Percentiles rank a stretch among this genome's conserved stretches.
phyloP scores from a whole-genome alignment of 1,140 invertebrate species.

The Papilio machaon region DNA sequence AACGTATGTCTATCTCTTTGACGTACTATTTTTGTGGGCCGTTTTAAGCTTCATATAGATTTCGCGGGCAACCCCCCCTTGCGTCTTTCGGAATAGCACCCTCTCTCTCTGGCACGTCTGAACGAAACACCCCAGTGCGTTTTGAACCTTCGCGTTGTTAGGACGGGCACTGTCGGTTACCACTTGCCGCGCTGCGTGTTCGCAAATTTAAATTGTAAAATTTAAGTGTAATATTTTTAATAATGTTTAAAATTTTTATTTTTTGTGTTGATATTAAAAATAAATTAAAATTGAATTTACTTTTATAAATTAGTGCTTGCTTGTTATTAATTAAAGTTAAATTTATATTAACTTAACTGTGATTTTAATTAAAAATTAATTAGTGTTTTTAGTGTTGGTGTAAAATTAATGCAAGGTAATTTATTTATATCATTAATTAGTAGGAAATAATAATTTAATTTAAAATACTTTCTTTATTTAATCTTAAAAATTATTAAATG shows the following conservation, averaged over 20 bases:
- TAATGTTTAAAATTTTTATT: neutral
- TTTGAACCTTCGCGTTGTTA: slow-evolving; percentile 50
- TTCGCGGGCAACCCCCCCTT: slow-evolving; percentile 57
- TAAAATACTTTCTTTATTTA: neutral
- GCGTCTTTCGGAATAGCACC: slow-evolving; percentile 47
- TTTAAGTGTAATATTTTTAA: slow-evolving; percentile 29
- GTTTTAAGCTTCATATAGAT: slow-evolving; percentile 68
- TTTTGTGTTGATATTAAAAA: slow-evolving; percentile 4
- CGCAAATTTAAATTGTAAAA: slow-evolving; percentile 54
- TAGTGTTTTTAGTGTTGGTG: slow-evolving; percentile 13
- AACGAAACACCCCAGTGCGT: slow-evolving; percentile 64
- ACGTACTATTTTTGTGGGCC: slow-evolving; percentile 57
- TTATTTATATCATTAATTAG: neutral
- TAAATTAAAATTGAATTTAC: neutral
- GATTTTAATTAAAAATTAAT: slow-evolving; percentile 4
- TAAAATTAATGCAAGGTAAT: neutral
- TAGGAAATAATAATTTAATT: neutral
- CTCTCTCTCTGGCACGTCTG: slow-evolving; percentile 56
- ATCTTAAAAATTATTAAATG: too few species aligned
- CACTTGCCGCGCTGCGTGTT: slow-evolving; percentile 39
- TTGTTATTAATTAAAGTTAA: neutral
- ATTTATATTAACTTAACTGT: slow-evolving; percentile 17
- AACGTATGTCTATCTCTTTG: slow-evolving; percentile 52
- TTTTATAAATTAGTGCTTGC: neutral
- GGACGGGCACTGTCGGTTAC: slow-evolving; percentile 47